Evolutionary conservation across 2,113 vertebrate genomes (phyloP).

Genomic region (Anolis carolinensis): DNA sequence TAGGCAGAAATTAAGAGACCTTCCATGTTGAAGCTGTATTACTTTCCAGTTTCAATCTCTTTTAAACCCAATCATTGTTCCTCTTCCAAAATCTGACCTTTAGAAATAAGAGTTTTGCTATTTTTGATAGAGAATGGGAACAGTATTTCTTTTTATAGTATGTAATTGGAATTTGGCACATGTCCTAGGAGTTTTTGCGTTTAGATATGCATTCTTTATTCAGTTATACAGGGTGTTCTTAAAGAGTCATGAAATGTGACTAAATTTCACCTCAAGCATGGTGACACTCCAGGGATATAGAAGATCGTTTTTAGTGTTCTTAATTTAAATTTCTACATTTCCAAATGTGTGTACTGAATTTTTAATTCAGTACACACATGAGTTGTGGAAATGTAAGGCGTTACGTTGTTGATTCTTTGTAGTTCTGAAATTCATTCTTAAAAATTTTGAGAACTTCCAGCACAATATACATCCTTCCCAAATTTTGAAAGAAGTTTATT

Average conservation of each 20-base stretch:
- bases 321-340: neutral
- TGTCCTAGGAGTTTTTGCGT: neutral
- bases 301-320: neutral
- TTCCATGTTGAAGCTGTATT: neutral
- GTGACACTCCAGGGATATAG: neutral
- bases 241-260: neutral
- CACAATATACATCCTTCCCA: neutral
- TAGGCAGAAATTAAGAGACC: neutral
- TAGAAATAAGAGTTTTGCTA: neutral
- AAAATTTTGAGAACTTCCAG: neutral
- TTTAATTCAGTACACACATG: conserved; percentile 38
- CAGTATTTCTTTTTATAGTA: neutral
- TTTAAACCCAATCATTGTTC: neutral
- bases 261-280: neutral
- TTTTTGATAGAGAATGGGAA: neutral
- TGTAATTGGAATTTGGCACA: neutral
- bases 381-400: no score
- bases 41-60: neutral
- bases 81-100: neutral
- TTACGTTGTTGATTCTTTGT: neutral
- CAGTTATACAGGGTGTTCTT: neutral
- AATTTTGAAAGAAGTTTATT: neutral
- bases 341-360: conserved; percentile 29
- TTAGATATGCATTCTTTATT: neutral
- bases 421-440: neutral